Base-by-base conservation (phyloP, 64 coral and sea anemone genomes). In the Porites australiensis region DNA sequence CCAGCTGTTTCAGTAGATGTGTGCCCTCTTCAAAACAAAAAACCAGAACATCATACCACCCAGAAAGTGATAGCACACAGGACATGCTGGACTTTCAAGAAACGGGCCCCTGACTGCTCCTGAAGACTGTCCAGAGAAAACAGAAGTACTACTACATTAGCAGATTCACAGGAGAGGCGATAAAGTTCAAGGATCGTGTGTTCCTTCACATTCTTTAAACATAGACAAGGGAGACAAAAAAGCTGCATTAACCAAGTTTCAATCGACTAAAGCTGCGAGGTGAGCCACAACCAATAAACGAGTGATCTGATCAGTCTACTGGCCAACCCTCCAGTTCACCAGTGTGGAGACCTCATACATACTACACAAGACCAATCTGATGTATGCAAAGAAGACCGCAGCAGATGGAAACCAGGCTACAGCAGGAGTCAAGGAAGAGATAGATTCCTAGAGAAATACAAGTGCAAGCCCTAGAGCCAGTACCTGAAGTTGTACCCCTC, bases 221-320 rank as follows among this genome's bases (percentile, higher is more conserved):
- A 7, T 12, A 47, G 57, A 79, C 14, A 3, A 14, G 77, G 0
- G 16, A 20, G 13, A 19, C 14, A 2, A 15, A 16, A 7, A 79
- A 79, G 47, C 4, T 79, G 2, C 37, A 50, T 16, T 52, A 5
- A 2, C 44, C 44, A 50, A 54, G 47, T 44, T 85, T 85, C 58
- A 85, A 85, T 14, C 82, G 82, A 13, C 60, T 85, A 3, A 85
- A 65, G 19, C 82, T 49, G 0, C 68, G 82, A 46, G 45, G 44
- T 51, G 46, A 16, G 8, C 68, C 68, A 10, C 7, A 21, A 21
- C 16, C 19, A 23, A 21, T 71, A 22, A 6, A 71, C 9, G n/a
- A 19, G 27, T 9, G 9, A 54, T 9, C 4, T 54, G 52, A 54
- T 9, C 52, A 54, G 9, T 54, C 52, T 54, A 9, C 52, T 5